A percentile compares a stretch with the other conserved stretches of the same genome.
These are phyloP conservation scores for Calypte anna DNA, from an alignment of 2,113 vertebrate species.

Conservation along the genomic window DNA sequence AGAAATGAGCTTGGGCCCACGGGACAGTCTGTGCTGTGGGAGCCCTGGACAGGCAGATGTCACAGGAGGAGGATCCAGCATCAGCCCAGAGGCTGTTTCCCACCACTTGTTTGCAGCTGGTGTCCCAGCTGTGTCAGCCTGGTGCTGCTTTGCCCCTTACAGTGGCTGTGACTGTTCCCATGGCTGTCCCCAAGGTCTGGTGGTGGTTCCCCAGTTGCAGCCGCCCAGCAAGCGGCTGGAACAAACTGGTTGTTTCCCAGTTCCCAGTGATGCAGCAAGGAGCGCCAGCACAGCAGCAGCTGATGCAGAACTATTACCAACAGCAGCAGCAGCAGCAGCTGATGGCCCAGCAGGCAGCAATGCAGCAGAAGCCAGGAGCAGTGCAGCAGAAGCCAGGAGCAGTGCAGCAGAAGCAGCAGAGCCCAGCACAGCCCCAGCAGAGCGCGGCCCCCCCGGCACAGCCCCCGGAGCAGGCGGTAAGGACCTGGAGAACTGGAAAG, in stretches of 20 bases:
- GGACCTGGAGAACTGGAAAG: neutral
- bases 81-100: neutral
- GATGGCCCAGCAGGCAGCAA: constrained; percentile 75
- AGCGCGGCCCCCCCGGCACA: neutral
- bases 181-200: neutral
- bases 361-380: constrained; percentile 73
- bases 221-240: neutral
- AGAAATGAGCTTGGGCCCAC: neutral
- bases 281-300: constrained; percentile 69
- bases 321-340: constrained; percentile 77
- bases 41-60: rapidly evolving
- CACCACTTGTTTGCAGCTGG: neutral
- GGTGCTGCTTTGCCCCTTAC: neutral
- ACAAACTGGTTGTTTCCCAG: constrained; percentile 52
- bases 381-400: constrained; percentile 73
- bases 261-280: constrained; percentile 78
- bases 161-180: neutral
- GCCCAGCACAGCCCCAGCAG: neutral
- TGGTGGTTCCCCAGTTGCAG: constrained; percentile 21
- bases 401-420: constrained; percentile 29
- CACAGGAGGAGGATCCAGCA: rapidly evolving
- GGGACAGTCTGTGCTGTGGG: neutral
- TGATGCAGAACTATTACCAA: constrained; percentile 82
- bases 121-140: neutral
- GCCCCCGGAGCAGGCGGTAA: constrained; percentile 73